Evolutionary conservation across 2,888 invertebrate species (phyloP).

Genomic region (Arrhopalites spinosus): DNA sequence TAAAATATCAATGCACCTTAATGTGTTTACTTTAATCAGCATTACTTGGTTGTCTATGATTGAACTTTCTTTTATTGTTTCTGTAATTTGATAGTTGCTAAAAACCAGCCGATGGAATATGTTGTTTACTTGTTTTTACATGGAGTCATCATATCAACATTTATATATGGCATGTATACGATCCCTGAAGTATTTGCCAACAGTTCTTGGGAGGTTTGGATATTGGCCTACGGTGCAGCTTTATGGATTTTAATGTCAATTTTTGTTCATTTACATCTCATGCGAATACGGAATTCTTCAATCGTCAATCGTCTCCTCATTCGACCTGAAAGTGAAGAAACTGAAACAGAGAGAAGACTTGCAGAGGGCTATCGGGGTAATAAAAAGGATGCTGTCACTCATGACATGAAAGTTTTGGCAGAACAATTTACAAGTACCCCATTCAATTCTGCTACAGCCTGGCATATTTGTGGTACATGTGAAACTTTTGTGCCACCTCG

Average conservation of each 20-base stretch:
- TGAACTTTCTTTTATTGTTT: no score
- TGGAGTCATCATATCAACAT: constrained; percentile 22
- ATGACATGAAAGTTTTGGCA: constrained; percentile 12
- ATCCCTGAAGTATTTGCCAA: constrained; percentile 39
- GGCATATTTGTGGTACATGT: constrained; percentile 54
- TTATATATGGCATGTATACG: constrained; percentile 40
- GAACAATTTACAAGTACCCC: constrained; percentile 48
- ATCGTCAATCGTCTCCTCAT: constrained; percentile 43
- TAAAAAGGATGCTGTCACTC: background rate
- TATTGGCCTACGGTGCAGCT: constrained; percentile 7
- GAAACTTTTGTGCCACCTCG: constrained; percentile 54
- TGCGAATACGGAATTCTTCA: constrained; percentile 45
- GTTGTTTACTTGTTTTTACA: constrained; percentile 34
- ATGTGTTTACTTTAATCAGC: no score
- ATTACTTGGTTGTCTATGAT: no score
- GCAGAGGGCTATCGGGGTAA: background rate
- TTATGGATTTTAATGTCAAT: constrained; percentile 45
- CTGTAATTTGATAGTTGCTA: constrained; percentile 29
- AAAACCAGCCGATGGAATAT: constrained; percentile 30
- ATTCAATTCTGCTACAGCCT: constrained; percentile 46
- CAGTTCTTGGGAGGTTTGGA: background rate
- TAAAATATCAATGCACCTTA: no score
- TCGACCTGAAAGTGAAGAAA: background rate
- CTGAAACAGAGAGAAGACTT: background rate
- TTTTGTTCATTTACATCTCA: constrained; percentile 41